Evolutionary conservation across 2,113 vertebrate species (phyloP).

Genomic region (Sylvietta virens): DNA sequence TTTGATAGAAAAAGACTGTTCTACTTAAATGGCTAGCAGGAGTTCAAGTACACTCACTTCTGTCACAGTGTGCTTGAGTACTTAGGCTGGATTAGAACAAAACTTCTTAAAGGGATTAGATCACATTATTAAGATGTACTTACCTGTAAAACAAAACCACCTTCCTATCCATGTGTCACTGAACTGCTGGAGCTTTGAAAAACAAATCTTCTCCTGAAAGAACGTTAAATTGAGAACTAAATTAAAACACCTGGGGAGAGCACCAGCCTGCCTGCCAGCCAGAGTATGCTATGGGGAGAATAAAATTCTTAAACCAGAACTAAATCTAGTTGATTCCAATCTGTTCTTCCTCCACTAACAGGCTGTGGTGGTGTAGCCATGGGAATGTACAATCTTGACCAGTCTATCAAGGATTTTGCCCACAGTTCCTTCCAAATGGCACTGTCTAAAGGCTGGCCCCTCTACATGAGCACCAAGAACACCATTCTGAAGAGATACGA

Average conservation of each 20-base stretch:
- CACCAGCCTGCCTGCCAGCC: neutral
- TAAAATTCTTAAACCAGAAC: neutral
- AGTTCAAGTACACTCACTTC: neutral
- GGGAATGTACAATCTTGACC: slow-evolving; percentile 98
- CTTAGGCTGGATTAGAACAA: neutral
- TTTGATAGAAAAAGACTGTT: neutral
- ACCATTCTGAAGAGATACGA: slow-evolving; percentile 98
- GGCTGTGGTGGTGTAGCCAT: slow-evolving; percentile 90
- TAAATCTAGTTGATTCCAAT: neutral
- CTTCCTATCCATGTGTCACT: neutral
- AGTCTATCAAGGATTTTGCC: slow-evolving; percentile 93
- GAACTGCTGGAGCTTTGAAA: neutral
- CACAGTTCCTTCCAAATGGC: slow-evolving; percentile 98
- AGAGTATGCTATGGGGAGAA: neutral
- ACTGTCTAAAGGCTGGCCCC: slow-evolving; percentile 84
- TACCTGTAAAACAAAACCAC: neutral
- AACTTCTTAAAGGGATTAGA: neutral
- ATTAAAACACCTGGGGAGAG: neutral
- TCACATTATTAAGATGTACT: neutral
- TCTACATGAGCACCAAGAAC: slow-evolving; percentile 99
- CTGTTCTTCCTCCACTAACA: slow-evolving; percentile 43
- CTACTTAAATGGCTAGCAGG: neutral
- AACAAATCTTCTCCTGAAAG: neutral
- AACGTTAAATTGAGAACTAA: neutral
- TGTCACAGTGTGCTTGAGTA: neutral